phyloP scores from a whole-genome alignment of 2,797 vertebrate genomes.

The Brachyrhaphis roseni region DNA sequence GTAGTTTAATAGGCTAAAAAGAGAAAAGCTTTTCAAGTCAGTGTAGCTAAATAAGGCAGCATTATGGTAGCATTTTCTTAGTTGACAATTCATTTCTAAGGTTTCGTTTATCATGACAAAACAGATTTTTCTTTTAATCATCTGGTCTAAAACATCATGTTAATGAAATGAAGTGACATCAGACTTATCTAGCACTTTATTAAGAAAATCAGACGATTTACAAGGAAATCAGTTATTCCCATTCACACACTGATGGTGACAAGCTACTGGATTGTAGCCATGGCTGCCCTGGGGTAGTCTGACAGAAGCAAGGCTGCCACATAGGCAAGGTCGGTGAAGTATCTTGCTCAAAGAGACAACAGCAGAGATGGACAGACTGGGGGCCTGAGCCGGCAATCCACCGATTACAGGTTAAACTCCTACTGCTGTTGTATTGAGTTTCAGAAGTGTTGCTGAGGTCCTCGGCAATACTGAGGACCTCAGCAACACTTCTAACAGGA shows the following conservation, averaged over 20 bases:
- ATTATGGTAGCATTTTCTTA: not conserved
- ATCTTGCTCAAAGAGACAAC: no score
- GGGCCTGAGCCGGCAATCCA: no score
- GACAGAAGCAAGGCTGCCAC: no score
- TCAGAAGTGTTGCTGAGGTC: not conserved
- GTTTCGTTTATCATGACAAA: not conserved
- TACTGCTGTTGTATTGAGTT: not conserved
- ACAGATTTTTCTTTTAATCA: not conserved
- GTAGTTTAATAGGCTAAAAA: conserved; percentile 23
- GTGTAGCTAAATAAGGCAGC: conserved; percentile 10
- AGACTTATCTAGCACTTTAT: not conserved
- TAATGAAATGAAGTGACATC: not conserved
- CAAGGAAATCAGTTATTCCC: no score
- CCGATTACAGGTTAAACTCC: no score
- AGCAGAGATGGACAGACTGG: no score
- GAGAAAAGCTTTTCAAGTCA: conserved; percentile 17
- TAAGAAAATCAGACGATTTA: no score
- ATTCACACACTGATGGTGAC: no score
- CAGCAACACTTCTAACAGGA: not conserved
- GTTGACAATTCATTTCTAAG: not conserved
- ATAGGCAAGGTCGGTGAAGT: no score
- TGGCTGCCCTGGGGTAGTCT: no score
- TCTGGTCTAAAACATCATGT: not conserved
- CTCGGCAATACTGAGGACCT: no score
- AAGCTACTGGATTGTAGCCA: no score